phyloP scores from a whole-genome alignment of 2,888 invertebrate species.

The Drosophila ustulata region DNA sequence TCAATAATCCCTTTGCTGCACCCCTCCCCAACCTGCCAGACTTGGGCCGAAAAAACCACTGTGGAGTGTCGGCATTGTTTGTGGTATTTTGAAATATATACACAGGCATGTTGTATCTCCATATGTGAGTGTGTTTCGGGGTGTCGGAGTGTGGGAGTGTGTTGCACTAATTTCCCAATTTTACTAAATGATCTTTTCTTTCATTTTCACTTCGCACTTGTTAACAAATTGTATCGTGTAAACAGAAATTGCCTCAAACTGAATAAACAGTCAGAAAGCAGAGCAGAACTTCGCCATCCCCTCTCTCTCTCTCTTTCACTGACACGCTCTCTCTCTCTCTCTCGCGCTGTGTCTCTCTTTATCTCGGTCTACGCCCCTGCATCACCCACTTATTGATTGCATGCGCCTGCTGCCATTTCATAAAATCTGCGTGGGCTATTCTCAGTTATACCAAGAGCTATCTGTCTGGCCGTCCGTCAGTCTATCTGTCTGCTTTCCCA shows the following conservation, averaged over 20 bases:
- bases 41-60: slow-evolving; percentile 8
- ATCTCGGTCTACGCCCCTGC: slow-evolving; percentile 12
- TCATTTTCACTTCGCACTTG: slow-evolving; percentile 69
- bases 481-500: slow-evolving; percentile 30
- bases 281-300: slow-evolving; percentile 6
- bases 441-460: slow-evolving; percentile 20
- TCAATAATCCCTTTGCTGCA: slow-evolving; percentile 73
- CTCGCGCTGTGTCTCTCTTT: background rate
- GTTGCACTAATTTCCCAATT: slow-evolving; percentile 69
- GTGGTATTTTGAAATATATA: slow-evolving; percentile 67
- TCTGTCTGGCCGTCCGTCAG: slow-evolving; percentile 13
- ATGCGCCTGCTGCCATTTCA: slow-evolving; percentile 32
- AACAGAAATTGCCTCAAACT: slow-evolving; percentile 56
- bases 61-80: slow-evolving; percentile 45
- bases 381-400: slow-evolving; percentile 54
- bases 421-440: slow-evolving; percentile 26
- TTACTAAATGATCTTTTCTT: slow-evolving; percentile 32
- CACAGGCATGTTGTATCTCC: background rate
- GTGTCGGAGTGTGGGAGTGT: background rate
- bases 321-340: background rate
- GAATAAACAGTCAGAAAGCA: slow-evolving; percentile 39
- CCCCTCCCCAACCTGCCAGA: background rate
- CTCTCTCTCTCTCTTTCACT: background rate
- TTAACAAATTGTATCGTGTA: slow-evolving; percentile 70
- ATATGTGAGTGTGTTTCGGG: background rate